Evolutionary conservation across 2,113 vertebrate genomes (phyloP).

Genomic region (Zingel zingel): DNA sequence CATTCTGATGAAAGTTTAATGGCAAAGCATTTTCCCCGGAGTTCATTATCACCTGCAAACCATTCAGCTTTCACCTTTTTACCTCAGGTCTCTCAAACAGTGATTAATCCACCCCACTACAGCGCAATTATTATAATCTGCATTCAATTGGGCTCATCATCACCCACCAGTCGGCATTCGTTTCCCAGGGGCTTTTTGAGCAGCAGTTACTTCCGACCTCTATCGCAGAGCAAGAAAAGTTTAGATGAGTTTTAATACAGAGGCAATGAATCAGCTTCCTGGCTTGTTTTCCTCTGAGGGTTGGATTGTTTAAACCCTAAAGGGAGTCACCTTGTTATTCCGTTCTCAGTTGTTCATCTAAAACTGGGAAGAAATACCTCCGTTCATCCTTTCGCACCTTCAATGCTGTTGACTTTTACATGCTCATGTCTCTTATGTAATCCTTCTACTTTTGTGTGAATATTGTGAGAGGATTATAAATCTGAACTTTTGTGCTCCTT

Average conservation of each 20-base stretch:
- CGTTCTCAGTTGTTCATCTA: neutral
- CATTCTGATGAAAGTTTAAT: slow-evolving; percentile 20
- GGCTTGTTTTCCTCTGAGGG: slow-evolving; percentile 13
- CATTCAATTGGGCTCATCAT: slow-evolving; percentile 45
- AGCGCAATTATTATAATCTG: slow-evolving; percentile 45
- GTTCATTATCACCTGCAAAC: slow-evolving; percentile 48
- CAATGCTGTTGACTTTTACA: slow-evolving; percentile 19
- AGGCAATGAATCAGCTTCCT: neutral
- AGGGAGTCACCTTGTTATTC: slow-evolving; percentile 35
- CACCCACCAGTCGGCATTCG: slow-evolving; percentile 19
- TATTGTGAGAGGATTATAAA: slow-evolving; percentile 36
- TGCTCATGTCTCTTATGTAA: slow-evolving; percentile 18
- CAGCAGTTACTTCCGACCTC: slow-evolving; percentile 32
- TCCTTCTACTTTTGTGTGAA: slow-evolving; percentile 16
- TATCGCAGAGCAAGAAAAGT: slow-evolving; percentile 10
- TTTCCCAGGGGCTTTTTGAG: slow-evolving; percentile 19
- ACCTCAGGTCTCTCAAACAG: slow-evolving; percentile 26
- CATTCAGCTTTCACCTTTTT: slow-evolving; percentile 38
- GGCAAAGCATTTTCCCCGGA: neutral
- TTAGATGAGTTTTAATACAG: slow-evolving; percentile 20
- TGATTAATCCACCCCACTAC: slow-evolving; percentile 46
- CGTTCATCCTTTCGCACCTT: neutral
- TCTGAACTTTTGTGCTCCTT: slow-evolving; percentile 10
- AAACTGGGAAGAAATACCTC: slow-evolving; percentile 7
- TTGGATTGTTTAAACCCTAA: slow-evolving; percentile 32